These are phyloP conservation scores for Mellilla xanthometata DNA, from an alignment of 2,888 invertebrate species.

Conservation along the genomic window DNA sequence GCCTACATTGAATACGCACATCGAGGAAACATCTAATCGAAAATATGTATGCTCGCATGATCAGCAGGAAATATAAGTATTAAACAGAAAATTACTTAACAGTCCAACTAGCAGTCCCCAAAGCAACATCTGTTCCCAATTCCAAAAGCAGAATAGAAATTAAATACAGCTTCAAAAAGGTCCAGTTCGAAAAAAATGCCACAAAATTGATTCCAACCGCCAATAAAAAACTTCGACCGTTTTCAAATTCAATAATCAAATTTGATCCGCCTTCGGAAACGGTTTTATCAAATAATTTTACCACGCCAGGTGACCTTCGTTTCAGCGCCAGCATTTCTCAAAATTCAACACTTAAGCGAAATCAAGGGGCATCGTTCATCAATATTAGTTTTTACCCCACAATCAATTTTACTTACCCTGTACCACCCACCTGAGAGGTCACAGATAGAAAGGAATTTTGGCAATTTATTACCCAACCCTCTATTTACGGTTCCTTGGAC, in stretches of 20 bases:
- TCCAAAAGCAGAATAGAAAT: too few relatives aligned
- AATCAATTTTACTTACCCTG: constrained; percentile 19
- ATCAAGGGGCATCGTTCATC: constrained; percentile 13
- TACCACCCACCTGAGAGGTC: constrained; percentile 4
- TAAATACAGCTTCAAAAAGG: too few relatives aligned
- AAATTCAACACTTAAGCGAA: constrained; percentile 16
- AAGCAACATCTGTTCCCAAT: too few relatives aligned
- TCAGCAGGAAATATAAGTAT: too few relatives aligned
- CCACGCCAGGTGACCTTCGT: constrained; percentile 7
- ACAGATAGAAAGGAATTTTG: constrained; percentile 15
- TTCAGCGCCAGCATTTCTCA: constrained; percentile 7
- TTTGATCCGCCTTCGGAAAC: neutral
- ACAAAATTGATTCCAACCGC: too few relatives aligned
- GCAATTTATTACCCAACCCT: constrained; percentile 18
- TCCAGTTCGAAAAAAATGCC: too few relatives aligned
- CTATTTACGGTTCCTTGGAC: constrained; percentile 20
- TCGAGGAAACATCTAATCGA: too few relatives aligned
- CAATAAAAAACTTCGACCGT: neutral
- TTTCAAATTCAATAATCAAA: neutral
- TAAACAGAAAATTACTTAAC: too few relatives aligned
- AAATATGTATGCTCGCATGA: too few relatives aligned
- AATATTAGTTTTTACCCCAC: constrained; percentile 22
- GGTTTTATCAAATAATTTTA: constrained; percentile 3
- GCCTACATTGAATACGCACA: too few relatives aligned
- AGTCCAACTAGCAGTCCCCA: too few relatives aligned